phyloP scores from a whole-genome alignment of 2,888 invertebrate genomes.

The Linnaemya tessellans region DNA sequence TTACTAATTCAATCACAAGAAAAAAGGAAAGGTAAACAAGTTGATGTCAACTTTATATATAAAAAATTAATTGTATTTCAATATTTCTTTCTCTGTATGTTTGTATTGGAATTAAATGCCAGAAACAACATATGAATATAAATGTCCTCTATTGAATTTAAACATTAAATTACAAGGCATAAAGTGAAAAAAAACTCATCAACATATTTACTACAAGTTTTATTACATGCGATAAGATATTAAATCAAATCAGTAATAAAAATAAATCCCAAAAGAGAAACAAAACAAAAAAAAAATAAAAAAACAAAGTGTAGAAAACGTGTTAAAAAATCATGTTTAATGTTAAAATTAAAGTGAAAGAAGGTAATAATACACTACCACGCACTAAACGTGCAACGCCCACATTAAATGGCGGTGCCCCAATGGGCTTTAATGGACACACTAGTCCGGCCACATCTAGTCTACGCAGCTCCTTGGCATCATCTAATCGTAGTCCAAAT shows the following conservation, averaged over 20 bases:
- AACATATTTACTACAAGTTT: not conserved
- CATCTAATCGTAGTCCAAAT: conserved; percentile 80
- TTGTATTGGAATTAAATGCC: not conserved
- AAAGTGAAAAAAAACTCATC: not conserved
- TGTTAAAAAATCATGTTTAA: conserved; percentile 80
- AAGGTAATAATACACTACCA: conserved; percentile 82
- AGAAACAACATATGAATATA: not conserved
- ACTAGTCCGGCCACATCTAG: conserved; percentile 80
- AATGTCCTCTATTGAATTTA: conserved; percentile 7
- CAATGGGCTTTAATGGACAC: conserved; percentile 75
- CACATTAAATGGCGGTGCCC: conserved; percentile 65
- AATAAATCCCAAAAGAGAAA: conserved; percentile 41
- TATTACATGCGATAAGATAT: conserved; percentile 23
- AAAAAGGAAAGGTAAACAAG: no score
- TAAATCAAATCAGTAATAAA: conserved; percentile 38
- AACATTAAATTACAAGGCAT: conserved; percentile 34
- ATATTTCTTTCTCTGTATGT: not conserved
- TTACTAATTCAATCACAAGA: no score
- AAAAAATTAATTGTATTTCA: no score
- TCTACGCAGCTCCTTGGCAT: conserved; percentile 82
- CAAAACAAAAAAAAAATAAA: no score
- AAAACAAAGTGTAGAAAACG: not conserved
- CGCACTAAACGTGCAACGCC: conserved; percentile 77
- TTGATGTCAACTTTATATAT: no score
- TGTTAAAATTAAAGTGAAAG: conserved; percentile 84